Percentiles rank a stretch among this genome's conserved stretches.
Evolutionary conservation across 2,113 vertebrate species (phyloP).

Genomic region (Lycaon pictus): DNA sequence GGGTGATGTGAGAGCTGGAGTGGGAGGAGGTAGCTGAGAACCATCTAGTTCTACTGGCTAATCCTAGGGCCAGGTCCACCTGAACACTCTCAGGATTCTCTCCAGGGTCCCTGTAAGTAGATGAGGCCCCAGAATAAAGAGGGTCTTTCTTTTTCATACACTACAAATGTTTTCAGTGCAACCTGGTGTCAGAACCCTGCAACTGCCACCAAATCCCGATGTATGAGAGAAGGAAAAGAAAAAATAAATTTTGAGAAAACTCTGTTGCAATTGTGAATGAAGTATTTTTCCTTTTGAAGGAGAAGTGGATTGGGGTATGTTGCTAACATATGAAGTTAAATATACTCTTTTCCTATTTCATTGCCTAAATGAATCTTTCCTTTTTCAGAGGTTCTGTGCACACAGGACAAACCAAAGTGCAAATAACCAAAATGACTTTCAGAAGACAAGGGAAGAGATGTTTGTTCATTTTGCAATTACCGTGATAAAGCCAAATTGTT

Average conservation of each 20-base stretch:
- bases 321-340: conserved; percentile 1
- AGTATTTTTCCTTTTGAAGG: conserved; percentile 28
- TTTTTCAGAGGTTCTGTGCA: not conserved
- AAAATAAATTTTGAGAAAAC: conserved; percentile 29
- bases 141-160: not conserved
- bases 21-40: not conserved
- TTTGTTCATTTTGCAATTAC: not conserved
- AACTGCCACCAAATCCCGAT: not conserved
- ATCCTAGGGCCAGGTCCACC: not conserved
- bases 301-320: not conserved
- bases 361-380: not conserved
- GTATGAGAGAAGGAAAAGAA: not conserved
- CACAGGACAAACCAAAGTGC: not conserved
- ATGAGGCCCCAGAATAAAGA: not conserved
- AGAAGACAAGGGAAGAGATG: not conserved
- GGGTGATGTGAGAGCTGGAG: not conserved
- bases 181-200: not conserved
- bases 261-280: not conserved
- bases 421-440: conserved; percentile 36
- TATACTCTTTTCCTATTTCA: not conserved
- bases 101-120: not conserved
- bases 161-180: not conserved
- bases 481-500: conserved; percentile 47
- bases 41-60: not conserved
- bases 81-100: not conserved